Evolutionary conservation across 1,140 invertebrate species (phyloP).

Genomic region (Brachionus plicatilis): DNA sequence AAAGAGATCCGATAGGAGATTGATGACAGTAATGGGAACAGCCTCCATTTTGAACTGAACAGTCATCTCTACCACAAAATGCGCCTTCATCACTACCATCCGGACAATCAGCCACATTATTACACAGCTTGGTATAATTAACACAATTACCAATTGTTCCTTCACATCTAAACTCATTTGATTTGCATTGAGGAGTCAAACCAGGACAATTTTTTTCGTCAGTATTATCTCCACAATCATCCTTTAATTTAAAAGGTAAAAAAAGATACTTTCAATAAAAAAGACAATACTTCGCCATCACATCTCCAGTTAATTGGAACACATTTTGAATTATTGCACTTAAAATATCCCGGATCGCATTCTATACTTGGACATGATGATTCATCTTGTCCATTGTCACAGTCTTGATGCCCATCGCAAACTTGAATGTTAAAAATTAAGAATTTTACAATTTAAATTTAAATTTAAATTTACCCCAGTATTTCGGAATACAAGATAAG

Average conservation of each 20-base stretch:
- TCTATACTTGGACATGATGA: slow-evolving; percentile 63
- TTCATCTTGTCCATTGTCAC: slow-evolving; percentile 80
- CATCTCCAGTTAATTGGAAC: slow-evolving; percentile 65
- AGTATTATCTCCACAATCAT: slow-evolving; percentile 46
- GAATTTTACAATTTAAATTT: background rate
- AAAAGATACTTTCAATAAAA: background rate
- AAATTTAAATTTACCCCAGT: background rate
- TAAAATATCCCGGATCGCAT: slow-evolving; percentile 7
- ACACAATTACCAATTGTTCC: slow-evolving; percentile 49
- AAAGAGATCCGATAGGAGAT: slow-evolving; percentile 80
- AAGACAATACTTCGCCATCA: slow-evolving; percentile 50
- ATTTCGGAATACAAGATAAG: background rate
- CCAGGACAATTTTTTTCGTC: slow-evolving; percentile 46
- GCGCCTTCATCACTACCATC: slow-evolving; percentile 83
- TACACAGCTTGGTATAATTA: slow-evolving; percentile 44
- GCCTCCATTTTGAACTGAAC: slow-evolving; percentile 54
- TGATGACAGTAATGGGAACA: slow-evolving; percentile 81
- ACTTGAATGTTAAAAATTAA: background rate
- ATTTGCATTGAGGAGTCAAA: background rate
- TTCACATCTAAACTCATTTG: slow-evolving; percentile 65
- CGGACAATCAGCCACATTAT: slow-evolving; percentile 72
- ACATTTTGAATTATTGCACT: slow-evolving; percentile 60
- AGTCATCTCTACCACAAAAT: slow-evolving; percentile 46
- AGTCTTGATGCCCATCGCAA: slow-evolving; percentile 51
- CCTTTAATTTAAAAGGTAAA: slow-evolving; percentile 33